These are phyloP conservation scores for Drosophila dunni DNA, from an alignment of 1,140 invertebrate species.

Conservation along the genomic window DNA sequence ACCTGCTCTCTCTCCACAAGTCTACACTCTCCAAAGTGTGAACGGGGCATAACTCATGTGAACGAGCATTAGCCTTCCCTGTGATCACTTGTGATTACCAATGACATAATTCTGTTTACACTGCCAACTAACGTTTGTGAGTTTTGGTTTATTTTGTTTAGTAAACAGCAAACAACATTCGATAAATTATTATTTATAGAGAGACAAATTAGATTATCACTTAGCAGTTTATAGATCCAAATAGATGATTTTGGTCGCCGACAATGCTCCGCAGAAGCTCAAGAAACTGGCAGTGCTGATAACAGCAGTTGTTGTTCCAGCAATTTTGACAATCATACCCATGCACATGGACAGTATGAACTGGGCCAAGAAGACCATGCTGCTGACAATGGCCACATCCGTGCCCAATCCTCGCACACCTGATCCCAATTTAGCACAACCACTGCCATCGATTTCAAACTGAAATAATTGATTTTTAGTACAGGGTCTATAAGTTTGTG, in stretches of 20 bases:
- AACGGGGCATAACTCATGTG: too few species aligned
- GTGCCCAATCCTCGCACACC: conserved; percentile 94
- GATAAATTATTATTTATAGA: not conserved
- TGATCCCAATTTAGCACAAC: conserved; percentile 84
- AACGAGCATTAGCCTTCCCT: too few species aligned
- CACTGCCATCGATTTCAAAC: conserved; percentile 88
- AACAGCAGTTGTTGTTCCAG: conserved; percentile 95
- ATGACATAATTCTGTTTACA: too few species aligned
- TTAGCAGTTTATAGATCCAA: conserved; percentile 90
- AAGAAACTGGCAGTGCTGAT: conserved; percentile 92
- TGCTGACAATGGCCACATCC: conserved; percentile 96
- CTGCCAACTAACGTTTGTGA: not conserved
- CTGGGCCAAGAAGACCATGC: conserved; percentile 98
- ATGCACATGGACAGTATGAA: conserved; percentile 94
- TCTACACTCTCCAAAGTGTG: too few species aligned
- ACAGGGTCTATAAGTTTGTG: not conserved
- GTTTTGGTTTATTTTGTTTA: not conserved
- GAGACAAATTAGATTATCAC: not conserved
- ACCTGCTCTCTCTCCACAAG: too few species aligned
- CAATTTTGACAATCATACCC: conserved; percentile 92
- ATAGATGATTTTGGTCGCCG: conserved; percentile 95
- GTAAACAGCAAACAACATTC: not conserved
- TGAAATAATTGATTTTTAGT: conserved; percentile 68
- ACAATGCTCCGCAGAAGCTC: conserved; percentile 92
- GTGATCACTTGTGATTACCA: too few species aligned